phyloP scores from a whole-genome alignment of 2,797 vertebrate species.

The Aeoliscus strigatus region DNA sequence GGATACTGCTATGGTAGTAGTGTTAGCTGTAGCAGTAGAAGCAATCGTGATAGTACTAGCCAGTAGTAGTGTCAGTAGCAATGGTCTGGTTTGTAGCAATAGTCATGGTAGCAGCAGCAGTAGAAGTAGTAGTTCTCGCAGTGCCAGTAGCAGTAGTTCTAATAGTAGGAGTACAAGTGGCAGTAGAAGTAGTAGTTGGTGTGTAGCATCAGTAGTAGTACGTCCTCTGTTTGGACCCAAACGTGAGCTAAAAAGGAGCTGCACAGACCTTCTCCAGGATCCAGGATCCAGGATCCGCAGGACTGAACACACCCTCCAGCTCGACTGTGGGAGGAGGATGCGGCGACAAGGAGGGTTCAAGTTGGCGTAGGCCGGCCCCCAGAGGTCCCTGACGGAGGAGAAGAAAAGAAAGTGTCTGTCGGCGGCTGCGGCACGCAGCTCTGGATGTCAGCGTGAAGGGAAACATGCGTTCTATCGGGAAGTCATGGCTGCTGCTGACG shows the following conservation, averaged over 20 bases:
- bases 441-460: not conserved
- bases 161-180: too few species aligned
- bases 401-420: not conserved
- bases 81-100: too few species aligned
- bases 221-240: not conserved
- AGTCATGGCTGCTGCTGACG: constrained; percentile 73
- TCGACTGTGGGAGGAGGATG: constrained; percentile 56
- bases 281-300: constrained; percentile 7
- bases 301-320: constrained; percentile 36
- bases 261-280: not conserved
- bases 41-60: too few species aligned
- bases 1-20: too few species aligned
- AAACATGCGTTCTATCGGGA: constrained; percentile 61
- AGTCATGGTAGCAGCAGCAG: too few species aligned
- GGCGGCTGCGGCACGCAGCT: not conserved
- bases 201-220: too few species aligned
- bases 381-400: constrained; percentile 9
- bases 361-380: constrained; percentile 42
- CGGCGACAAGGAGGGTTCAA: constrained; percentile 54
- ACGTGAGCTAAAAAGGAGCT: too few species aligned
- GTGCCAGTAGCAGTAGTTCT: too few species aligned
- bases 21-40: too few species aligned
- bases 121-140: too few species aligned
- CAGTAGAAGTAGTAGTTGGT: not conserved
- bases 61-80: too few species aligned